phyloP scores from a whole-genome alignment of 2,888 invertebrate genomes.

The Cremastinae sp. region DNA sequence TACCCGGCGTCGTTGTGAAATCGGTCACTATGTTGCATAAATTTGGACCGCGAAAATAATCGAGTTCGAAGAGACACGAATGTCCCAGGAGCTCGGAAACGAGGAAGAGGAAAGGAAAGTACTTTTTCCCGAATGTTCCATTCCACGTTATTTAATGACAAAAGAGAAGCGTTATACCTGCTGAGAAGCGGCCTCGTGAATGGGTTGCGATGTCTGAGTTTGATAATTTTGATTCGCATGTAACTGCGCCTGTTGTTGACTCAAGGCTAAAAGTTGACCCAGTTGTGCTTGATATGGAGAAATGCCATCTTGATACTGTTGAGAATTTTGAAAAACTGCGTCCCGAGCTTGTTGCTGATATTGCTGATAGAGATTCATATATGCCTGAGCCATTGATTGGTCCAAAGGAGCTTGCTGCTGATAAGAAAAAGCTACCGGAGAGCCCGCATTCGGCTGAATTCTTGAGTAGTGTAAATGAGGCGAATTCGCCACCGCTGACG shows the following conservation, averaged over 20 bases:
- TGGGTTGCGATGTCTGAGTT: constrained; percentile 46
- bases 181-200: constrained; percentile 48
- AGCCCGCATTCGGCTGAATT: constrained; percentile 24
- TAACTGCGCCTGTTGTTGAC: constrained; percentile 64
- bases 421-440: constrained; percentile 38
- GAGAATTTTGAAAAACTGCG: constrained; percentile 56
- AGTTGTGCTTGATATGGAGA: constrained; percentile 68
- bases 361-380: constrained; percentile 67
- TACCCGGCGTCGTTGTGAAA: constrained; percentile 26
- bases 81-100: neutral
- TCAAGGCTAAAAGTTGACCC: constrained; percentile 66
- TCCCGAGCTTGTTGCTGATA: constrained; percentile 60
- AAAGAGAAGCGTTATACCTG: constrained; percentile 47
- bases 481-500: constrained; percentile 50
- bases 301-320: constrained; percentile 41
- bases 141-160: constrained; percentile 16
- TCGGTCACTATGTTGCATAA: constrained; percentile 4
- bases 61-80: constrained; percentile 2
- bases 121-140: neutral
- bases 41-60: too few relatives aligned
- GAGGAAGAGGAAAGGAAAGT: constrained; percentile 17
- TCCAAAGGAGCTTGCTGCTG: constrained; percentile 64
- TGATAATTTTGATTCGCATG: constrained; percentile 55
- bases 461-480: constrained; percentile 23
- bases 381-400: constrained; percentile 65